Conservation (phyloP, 2,797 vertebrate genomes). For the Kryptopterus vitreolus region DNA sequence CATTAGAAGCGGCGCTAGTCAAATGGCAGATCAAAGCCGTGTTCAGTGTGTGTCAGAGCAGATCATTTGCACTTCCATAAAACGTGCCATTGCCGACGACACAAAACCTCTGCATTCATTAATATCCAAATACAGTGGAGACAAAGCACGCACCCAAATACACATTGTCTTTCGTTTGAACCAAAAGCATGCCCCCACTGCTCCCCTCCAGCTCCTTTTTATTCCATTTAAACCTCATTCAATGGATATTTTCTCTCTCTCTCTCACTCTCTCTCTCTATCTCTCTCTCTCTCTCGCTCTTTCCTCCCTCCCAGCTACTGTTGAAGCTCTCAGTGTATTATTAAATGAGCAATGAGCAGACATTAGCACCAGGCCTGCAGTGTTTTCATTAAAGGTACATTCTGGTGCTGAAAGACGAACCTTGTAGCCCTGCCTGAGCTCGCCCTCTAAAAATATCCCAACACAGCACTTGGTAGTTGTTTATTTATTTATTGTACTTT, state of each 20-base stretch:
- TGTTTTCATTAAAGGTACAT: slow-evolving; percentile 44
- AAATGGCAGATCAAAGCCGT: slow-evolving; percentile 63
- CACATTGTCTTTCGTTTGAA: slow-evolving; percentile 60
- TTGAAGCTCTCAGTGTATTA: slow-evolving; percentile 54
- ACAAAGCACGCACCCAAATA: slow-evolving; percentile 51
- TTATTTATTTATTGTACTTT: background rate
- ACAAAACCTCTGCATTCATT: slow-evolving; percentile 60
- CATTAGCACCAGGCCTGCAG: slow-evolving; percentile 52
- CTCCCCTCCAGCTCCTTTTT: slow-evolving; percentile 44
- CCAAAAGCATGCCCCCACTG: slow-evolving; percentile 40
- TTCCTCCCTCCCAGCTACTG: slow-evolving; percentile 25
- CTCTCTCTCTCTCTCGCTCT: slow-evolving; percentile 27
- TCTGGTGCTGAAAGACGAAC: slow-evolving; percentile 37
- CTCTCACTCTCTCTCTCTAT: slow-evolving; percentile 16
- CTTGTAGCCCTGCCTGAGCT: slow-evolving; percentile 16
- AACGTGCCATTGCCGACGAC: slow-evolving; percentile 45
- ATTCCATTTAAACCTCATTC: slow-evolving; percentile 54
- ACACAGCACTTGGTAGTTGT: background rate
- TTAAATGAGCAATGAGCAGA: slow-evolving; percentile 56
- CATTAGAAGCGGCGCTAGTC: slow-evolving; percentile 52
- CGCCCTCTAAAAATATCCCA: background rate
- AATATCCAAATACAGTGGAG: slow-evolving; percentile 57
- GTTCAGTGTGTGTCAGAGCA: slow-evolving; percentile 60
- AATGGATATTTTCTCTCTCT: slow-evolving; percentile 34
- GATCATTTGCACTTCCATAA: slow-evolving; percentile 66